A percentile compares a stretch with the other conserved stretches of the same genome.
phyloP scores from a whole-genome alignment of 2,797 vertebrate genomes.

The Macropodus opercularis region DNA sequence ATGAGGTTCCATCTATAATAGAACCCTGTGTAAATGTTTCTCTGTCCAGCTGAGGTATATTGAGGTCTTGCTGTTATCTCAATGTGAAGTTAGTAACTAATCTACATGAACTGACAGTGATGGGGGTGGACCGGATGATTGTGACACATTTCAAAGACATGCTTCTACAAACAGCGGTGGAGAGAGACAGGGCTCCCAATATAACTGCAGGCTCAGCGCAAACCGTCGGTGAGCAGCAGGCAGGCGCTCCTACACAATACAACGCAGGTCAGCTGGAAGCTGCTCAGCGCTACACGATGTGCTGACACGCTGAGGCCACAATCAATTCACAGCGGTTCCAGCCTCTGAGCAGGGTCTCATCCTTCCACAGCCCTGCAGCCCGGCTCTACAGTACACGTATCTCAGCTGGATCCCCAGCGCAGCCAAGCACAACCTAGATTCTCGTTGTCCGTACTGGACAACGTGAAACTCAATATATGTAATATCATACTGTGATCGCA shows the following conservation, averaged over 20 bases:
- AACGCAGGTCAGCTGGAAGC: slow-evolving; percentile 50
- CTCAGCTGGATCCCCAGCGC: too few relatives aligned
- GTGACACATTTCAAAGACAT: too few relatives aligned
- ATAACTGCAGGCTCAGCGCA: slow-evolving; percentile 68
- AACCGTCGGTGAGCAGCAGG: slow-evolving; percentile 40
- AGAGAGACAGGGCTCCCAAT: slow-evolving; percentile 34
- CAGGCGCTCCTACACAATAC: slow-evolving; percentile 52
- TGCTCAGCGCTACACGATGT: slow-evolving; percentile 62
- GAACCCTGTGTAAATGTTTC: neutral
- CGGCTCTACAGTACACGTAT: too few relatives aligned
- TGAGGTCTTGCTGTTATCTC: neutral
- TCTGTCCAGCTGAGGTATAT: neutral
- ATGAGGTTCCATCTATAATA: neutral
- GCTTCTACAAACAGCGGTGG: too few relatives aligned
- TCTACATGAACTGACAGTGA: too few relatives aligned
- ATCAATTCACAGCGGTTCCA: slow-evolving; percentile 44
- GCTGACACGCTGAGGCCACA: slow-evolving; percentile 59
- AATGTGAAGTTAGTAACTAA: too few relatives aligned
- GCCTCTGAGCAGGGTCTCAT: slow-evolving; percentile 12
- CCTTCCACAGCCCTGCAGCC: neutral
- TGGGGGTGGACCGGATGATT: too few relatives aligned
- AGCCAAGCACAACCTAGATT: too few relatives aligned
- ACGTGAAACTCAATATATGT: neutral
- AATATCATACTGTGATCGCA: too few relatives aligned
- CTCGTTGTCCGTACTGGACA: neutral